Evolutionary conservation across 1,140 invertebrate genomes (phyloP).

Genomic region (Papilio dardanus): DNA sequence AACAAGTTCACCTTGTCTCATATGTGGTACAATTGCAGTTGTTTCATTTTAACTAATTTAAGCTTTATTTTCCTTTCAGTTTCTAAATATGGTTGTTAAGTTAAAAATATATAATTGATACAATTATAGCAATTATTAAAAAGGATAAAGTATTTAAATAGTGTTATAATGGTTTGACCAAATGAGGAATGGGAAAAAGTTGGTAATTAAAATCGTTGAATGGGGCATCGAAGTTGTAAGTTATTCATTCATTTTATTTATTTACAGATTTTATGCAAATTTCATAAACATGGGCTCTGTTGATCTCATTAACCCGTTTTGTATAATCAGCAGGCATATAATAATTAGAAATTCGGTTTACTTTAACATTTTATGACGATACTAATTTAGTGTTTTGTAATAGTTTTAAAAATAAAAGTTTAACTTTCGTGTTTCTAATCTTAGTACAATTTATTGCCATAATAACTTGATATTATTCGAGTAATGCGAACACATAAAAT

Average conservation of each 20-base stretch:
- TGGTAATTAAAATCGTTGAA: no score
- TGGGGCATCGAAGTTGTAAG: no score
- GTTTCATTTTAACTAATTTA: slow-evolving; percentile 23
- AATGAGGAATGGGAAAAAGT: no score
- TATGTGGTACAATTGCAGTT: slow-evolving; percentile 31
- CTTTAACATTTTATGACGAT: neutral
- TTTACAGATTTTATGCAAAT: no score
- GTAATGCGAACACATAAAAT: slow-evolving; percentile 37
- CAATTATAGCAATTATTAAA: neutral
- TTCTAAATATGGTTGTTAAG: slow-evolving; percentile 8
- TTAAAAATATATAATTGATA: slow-evolving; percentile 14
- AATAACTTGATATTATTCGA: neutral
- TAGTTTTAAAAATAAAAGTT: neutral
- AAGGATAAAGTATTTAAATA: slow-evolving; percentile 9
- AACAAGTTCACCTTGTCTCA: slow-evolving; percentile 16
- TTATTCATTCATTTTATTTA: no score
- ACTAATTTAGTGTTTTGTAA: neutral
- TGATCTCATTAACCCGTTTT: neutral
- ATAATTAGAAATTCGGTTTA: no score
- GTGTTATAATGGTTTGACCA: neutral
- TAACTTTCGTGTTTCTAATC: neutral
- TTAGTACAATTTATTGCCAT: neutral
- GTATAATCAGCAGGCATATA: no score
- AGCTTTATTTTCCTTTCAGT: neutral
- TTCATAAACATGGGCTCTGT: no score